Evolutionary conservation across 2,113 vertebrate species (phyloP), one percentile per base, ranked within the genome.

Genomic region (Channa maculata): DNA sequence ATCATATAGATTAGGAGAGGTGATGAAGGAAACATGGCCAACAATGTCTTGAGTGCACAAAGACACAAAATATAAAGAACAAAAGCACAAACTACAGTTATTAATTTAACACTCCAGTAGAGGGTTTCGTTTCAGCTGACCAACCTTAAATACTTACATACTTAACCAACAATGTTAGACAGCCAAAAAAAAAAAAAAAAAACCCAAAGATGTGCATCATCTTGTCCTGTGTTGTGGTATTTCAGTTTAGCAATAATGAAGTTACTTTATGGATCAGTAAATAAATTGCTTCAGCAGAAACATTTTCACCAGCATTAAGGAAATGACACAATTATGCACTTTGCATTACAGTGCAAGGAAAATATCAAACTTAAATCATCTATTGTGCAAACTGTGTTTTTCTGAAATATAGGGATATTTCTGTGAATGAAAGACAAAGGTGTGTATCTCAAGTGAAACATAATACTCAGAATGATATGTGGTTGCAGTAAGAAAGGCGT

Each of bases 401-500:
- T 24, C 24, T 24, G 24, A 24, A 24, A 24, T 24, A n/a, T 24
- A 24, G 24, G 24, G 24, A 24, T 24, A 24, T 24, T 24, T 24
- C 24, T 24, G 24, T 24, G 24, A 24, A 24, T 24, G 1, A 7
- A 46, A 3, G 37, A 24, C 8, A 45, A 43, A 64, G 8, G 5
- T 15, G 14, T 41, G 13, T 8, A 44, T 37, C 5, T 3, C 41
- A 4, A 10, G 8, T 64, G 10, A 37, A 46, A 64, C 8, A 45
- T 14, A 14, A 49, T 0, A 0, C 41, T 55, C 9, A 13, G 34
- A 36, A 53, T 1, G 3, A 50, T 9, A 15, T 9, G 41, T 41
- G 11, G 55, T 55, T 34, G 36, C 63, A 37, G 55, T 11, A 50
- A 36, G 51, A 11, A 49, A 79, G 46, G 36, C 11, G 53, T 58